Evolutionary conservation across 2,888 invertebrate species (phyloP).

Genomic region (Petrolisthes cinctipes): DNA sequence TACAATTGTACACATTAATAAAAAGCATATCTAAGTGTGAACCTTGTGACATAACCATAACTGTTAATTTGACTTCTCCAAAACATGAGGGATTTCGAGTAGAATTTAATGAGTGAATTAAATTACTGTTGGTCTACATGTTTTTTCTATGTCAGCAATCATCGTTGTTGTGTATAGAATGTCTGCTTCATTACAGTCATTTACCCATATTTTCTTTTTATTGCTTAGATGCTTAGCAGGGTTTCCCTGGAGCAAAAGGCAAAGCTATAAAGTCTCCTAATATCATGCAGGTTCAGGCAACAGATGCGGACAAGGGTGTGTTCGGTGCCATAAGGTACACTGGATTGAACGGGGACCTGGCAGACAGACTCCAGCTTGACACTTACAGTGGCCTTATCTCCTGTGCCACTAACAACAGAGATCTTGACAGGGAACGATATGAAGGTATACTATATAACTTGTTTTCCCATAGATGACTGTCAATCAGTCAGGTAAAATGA

Average conservation of each 20-base stretch:
- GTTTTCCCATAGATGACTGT: not conserved
- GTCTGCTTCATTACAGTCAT: not conserved
- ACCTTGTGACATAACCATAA: too few species aligned
- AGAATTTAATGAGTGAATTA: too few species aligned
- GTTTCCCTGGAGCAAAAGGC: too few species aligned
- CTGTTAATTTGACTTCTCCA: too few species aligned
- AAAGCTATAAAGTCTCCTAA: too few species aligned
- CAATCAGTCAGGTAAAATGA: too few species aligned
- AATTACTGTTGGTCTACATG: too few species aligned
- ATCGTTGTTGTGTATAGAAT: not conserved
- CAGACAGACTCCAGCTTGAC: conserved; percentile 84
- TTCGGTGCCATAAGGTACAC: conserved; percentile 85
- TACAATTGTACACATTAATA: too few species aligned
- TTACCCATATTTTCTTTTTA: not conserved
- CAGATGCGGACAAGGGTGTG: conserved; percentile 83
- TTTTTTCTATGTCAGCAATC: too few species aligned
- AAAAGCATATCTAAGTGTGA: too few species aligned
- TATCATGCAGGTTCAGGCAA: conserved; percentile 78
- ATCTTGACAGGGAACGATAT: conserved; percentile 86
- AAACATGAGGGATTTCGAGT: too few species aligned
- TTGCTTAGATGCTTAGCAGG: not conserved
- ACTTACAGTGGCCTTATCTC: conserved; percentile 83
- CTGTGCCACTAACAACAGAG: conserved; percentile 80
- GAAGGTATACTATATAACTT: conserved; percentile 70
- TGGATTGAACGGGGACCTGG: conserved; percentile 81